Conservation (phyloP, 1,140 invertebrate genomes). For the Drosophila hydei region DNA sequence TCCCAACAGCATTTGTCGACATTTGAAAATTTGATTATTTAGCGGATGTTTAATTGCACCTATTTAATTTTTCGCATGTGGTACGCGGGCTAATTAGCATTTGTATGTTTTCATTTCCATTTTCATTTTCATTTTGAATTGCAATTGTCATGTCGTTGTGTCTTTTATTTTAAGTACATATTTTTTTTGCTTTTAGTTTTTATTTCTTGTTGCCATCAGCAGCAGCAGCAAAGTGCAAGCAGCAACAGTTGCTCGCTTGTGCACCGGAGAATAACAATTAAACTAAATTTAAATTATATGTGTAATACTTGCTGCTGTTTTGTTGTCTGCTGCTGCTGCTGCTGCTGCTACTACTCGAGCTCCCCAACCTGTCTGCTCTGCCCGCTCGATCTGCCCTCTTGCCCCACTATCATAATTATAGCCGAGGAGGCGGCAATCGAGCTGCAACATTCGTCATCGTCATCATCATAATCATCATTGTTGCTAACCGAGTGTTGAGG, state of each 20-base stretch:
- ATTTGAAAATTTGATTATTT: slow-evolving; percentile 82
- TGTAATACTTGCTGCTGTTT: slow-evolving; percentile 63
- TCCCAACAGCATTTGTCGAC: slow-evolving; percentile 13
- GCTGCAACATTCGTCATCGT: slow-evolving; percentile 60
- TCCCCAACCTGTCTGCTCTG: slow-evolving; percentile 24
- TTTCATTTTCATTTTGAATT: slow-evolving; percentile 59
- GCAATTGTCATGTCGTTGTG: slow-evolving; percentile 71
- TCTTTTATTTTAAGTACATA: slow-evolving; percentile 40
- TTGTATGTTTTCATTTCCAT: slow-evolving; percentile 63
- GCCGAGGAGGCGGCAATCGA: slow-evolving; percentile 41
- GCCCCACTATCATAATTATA: slow-evolving; percentile 67
- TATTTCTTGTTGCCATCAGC: slow-evolving; percentile 56
- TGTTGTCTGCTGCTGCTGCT: slow-evolving; percentile 18
- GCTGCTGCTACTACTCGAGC: not conserved
- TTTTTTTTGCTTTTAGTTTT: slow-evolving; percentile 39
- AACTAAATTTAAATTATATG: slow-evolving; percentile 83
- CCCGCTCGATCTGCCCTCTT: slow-evolving; percentile 17
- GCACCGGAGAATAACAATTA: slow-evolving; percentile 81
- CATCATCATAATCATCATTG: slow-evolving; percentile 34
- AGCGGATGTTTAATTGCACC: slow-evolving; percentile 83
- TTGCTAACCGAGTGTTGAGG: slow-evolving; percentile 35
- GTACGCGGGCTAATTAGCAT: slow-evolving; percentile 41
- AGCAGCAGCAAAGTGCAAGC: slow-evolving; percentile 28
- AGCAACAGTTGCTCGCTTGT: slow-evolving; percentile 9
- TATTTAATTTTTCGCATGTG: slow-evolving; percentile 82